Percentiles rank a stretch among this genome's conserved stretches.
phyloP scores from a whole-genome alignment of 2,888 invertebrate species.

The Andrena praecox region DNA sequence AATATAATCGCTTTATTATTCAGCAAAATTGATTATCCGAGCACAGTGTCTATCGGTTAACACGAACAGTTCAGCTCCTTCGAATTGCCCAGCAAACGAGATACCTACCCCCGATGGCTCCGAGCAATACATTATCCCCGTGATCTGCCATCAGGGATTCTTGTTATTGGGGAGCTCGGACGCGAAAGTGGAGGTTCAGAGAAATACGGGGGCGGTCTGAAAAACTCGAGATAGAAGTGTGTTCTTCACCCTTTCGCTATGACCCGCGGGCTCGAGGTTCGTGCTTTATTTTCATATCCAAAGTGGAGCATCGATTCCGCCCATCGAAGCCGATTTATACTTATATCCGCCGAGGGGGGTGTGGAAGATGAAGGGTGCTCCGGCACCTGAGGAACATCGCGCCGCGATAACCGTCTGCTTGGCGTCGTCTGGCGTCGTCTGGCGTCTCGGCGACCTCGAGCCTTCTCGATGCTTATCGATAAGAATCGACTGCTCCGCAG shows the following conservation, averaged over 20 bases:
- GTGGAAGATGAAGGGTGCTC: slow-evolving; percentile 51
- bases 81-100: neutral
- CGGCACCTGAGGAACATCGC: slow-evolving; percentile 45
- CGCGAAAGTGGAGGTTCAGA: neutral
- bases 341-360: slow-evolving; percentile 29
- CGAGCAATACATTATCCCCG: neutral
- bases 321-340: slow-evolving; percentile 59
- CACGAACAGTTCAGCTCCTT: too few species aligned
- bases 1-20: too few species aligned
- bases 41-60: too few species aligned
- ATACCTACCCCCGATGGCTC: neutral
- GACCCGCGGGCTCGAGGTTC: slow-evolving; percentile 10
- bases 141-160: neutral
- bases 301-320: slow-evolving; percentile 50
- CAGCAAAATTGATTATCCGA: too few species aligned
- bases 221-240: neutral
- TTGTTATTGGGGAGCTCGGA: neutral
- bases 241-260: slow-evolving; percentile 18
- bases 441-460: slow-evolving; percentile 43
- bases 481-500: slow-evolving; percentile 49
- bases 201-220: slow-evolving; percentile 6
- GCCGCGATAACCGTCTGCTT: slow-evolving; percentile 51
- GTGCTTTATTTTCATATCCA: slow-evolving; percentile 59
- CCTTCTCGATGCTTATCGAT: slow-evolving; percentile 48
- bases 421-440: slow-evolving; percentile 46